Evolutionary conservation across 2,113 vertebrate genomes (phyloP), one percentile per base, ranked within the genome.

Genomic region (Acanthochromis polyacanthus): DNA sequence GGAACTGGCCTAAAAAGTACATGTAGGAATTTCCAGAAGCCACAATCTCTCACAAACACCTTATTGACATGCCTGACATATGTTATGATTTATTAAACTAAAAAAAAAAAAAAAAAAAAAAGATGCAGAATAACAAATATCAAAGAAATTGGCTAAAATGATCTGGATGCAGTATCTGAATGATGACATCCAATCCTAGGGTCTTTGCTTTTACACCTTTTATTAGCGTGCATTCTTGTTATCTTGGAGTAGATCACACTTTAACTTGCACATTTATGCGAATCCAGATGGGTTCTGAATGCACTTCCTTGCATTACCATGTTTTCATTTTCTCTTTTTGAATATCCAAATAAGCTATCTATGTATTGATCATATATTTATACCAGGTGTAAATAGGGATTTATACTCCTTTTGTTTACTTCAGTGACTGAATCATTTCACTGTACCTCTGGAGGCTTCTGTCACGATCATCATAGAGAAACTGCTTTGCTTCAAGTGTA

Each of bases 21-120:
- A 56, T 36, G 16, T 57, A 48, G 43, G 28, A 70, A 40, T 46
- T 40, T 20, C 9, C 38, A 71, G 32, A 56, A n/a, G 36, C 46
- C 3, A 40, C 48, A 77, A 61, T 72, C 61, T 30, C 23, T 60
- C 30, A 30, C 30, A 5, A 48, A 46, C 23, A 60, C 16, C 22
- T 57, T 32, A 59, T 76, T 73, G 32, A 58, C 23, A 59, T 72
- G 51, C 38, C 38, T 43, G 59, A 12, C 30, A 46, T 50, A 58
- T 63, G 50, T 45, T 64, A 48, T 10, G 53, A 63, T 70, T 85
- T 55, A 59, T 78, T 76, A 58, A 68, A 58, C 59, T 43, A 43
- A 20, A 20, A 43, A n/a, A n/a, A n/a, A n/a, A n/a, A n/a, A n/a
- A n/a, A n/a, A n/a, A n/a, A n/a, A n/a, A n/a, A n/a, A n/a, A n/a